phyloP scores from a whole-genome alignment of 2,888 invertebrate genomes.

The Volucella zonaria region DNA sequence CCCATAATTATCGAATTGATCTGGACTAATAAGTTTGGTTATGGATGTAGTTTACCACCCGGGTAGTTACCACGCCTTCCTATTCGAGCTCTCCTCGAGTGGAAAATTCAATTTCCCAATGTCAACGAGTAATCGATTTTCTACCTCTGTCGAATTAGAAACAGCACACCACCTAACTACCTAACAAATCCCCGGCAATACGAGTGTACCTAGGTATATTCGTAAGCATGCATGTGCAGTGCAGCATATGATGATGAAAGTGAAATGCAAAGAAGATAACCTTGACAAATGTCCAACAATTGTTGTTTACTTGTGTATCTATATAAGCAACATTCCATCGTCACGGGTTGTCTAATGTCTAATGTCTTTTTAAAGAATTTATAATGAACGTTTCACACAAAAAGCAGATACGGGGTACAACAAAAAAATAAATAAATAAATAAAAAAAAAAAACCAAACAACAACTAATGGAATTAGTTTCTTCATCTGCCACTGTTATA shows the following conservation, averaged over 20 bases:
- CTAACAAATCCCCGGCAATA: background rate
- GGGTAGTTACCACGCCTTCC: constrained; percentile 1
- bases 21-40: too few species aligned
- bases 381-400: background rate
- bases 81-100: constrained; percentile 33
- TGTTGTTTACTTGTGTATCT: constrained; percentile 38
- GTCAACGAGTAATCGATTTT: constrained; percentile 58
- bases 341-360: constrained; percentile 8
- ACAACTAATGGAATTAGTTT: constrained; percentile 40
- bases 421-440: constrained; percentile 6
- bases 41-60: background rate
- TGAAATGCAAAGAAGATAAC: constrained; percentile 59
- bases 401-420: background rate
- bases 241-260: constrained; percentile 29
- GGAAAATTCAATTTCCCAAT: constrained; percentile 56
- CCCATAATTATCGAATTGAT: too few species aligned
- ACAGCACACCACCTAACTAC: constrained; percentile 20
- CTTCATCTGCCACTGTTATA: constrained; percentile 1
- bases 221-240: constrained; percentile 2
- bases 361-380: background rate
- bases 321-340: background rate
- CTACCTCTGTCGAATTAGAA: constrained; percentile 53
- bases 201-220: too few species aligned
- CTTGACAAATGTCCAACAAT: constrained; percentile 65
- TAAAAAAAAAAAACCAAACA: constrained; percentile 18